A percentile compares a stretch with the other conserved stretches of the same genome.
phyloP scores from a whole-genome alignment of 2,113 vertebrate genomes.

The Dicerorhinus sumatrensis region DNA sequence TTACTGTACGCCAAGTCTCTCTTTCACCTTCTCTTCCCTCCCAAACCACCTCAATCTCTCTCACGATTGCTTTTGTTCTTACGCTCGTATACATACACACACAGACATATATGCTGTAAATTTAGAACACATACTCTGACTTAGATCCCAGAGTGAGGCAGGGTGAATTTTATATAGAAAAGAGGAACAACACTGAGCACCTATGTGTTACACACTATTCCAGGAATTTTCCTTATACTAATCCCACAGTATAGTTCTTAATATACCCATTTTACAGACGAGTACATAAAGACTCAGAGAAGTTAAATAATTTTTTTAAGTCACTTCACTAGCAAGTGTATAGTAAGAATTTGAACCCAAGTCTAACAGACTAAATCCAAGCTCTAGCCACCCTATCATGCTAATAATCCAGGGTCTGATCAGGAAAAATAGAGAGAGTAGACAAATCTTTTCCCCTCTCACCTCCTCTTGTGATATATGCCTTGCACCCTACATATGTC shows the following conservation, averaged over 20 bases:
- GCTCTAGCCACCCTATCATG: background rate
- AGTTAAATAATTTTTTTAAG: conserved; percentile 8
- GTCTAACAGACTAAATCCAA: conserved; percentile 39
- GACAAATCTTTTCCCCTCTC: background rate
- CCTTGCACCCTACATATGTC: background rate
- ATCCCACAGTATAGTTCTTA: background rate
- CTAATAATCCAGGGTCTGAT: background rate
- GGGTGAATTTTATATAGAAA: background rate
- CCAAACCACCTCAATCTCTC: background rate
- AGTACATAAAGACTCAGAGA: background rate
- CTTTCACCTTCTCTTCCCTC: background rate
- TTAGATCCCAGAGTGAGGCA: background rate
- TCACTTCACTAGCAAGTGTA: background rate
- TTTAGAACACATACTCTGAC: background rate
- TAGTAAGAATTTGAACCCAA: background rate
- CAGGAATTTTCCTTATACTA: background rate
- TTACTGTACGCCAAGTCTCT: background rate
- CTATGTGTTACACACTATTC: background rate
- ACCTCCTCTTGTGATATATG: background rate
- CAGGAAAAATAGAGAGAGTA: background rate
- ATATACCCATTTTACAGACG: background rate
- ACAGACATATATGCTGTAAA: background rate
- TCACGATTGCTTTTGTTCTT: no score
- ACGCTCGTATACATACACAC: background rate
- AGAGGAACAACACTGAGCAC: background rate